A percentile compares a stretch with the other conserved stretches of the same genome.
These are phyloP conservation scores for Mesorhabditis belari DNA, from an alignment of 2,888 invertebrate species.

Conservation along the genomic window DNA sequence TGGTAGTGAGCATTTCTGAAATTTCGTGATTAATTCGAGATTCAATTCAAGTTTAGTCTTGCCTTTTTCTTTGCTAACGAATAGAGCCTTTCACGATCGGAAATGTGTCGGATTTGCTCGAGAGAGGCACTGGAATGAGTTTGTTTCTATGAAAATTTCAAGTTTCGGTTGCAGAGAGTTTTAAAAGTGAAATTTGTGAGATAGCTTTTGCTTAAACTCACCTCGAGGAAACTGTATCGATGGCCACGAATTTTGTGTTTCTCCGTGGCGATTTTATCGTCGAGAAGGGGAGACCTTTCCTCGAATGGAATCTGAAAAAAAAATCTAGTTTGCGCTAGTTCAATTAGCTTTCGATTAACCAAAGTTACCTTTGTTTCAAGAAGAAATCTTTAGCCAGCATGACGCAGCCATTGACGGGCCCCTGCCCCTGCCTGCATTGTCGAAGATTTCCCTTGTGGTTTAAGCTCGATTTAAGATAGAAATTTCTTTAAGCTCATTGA, in stretches of 20 bases:
- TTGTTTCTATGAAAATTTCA: background rate
- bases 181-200: background rate
- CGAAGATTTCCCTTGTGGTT: no score
- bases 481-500: no score
- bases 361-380: no score
- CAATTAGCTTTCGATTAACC: no score
- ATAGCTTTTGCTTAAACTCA: background rate
- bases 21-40: no score
- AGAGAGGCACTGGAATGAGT: background rate
- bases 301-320: constrained; percentile 21
- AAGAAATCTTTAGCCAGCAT: no score
- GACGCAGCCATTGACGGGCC: no score
- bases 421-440: no score
- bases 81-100: constrained; percentile 1
- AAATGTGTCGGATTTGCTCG: constrained; percentile 4
- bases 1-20: background rate
- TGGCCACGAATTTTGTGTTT: constrained; percentile 27
- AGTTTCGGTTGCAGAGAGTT: background rate
- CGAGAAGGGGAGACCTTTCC: constrained; percentile 25
- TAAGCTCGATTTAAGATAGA: no score
- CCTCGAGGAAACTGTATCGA: constrained; percentile 26
- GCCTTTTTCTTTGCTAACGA: no score
- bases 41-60: no score
- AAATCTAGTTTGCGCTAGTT: background rate
- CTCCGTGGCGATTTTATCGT: constrained; percentile 30